Percentiles rank a stretch among this genome's conserved stretches.
phyloP scores from a whole-genome alignment of 2,113 vertebrate genomes.

The Megaceryle torquata region DNA sequence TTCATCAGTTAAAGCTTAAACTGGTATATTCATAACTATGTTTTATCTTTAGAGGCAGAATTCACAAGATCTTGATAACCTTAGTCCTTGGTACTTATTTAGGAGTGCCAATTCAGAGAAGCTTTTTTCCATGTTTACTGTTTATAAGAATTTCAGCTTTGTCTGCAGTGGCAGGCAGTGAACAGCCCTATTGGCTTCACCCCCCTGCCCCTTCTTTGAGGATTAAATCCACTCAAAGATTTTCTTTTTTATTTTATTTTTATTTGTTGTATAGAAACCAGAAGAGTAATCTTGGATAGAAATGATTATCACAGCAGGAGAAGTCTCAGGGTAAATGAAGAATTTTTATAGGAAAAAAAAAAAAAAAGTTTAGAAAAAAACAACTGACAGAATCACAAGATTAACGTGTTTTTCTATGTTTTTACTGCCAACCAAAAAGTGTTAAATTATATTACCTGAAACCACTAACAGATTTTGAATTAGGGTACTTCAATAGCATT shows the following conservation, averaged over 20 bases:
- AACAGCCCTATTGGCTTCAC: not conserved
- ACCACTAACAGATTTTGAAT: not conserved
- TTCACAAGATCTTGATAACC: not conserved
- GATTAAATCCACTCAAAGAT: not conserved
- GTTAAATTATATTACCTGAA: constrained; percentile 32
- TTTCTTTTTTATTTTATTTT: not conserved
- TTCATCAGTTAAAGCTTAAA: not conserved
- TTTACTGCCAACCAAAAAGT: not conserved
- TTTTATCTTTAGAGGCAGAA: not conserved
- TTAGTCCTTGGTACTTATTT: not conserved
- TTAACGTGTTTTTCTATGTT: not conserved
- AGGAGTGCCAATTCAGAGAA: not conserved
- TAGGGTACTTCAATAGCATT: not conserved
- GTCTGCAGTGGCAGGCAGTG: not conserved
- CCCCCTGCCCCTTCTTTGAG: not conserved
- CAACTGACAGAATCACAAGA: not conserved
- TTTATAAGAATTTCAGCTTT: not conserved
- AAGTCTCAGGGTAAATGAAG: constrained; percentile 46
- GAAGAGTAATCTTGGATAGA: constrained; percentile 35
- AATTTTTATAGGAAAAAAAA: constrained; percentile 26
- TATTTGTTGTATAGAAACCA: constrained; percentile 11
- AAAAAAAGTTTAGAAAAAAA: not conserved
- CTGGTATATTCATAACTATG: not conserved
- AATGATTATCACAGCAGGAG: constrained; percentile 23
- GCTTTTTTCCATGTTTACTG: not conserved